Conservation (phyloP, 2,888 invertebrate species). For the Himalopsyche anomala region DNA sequence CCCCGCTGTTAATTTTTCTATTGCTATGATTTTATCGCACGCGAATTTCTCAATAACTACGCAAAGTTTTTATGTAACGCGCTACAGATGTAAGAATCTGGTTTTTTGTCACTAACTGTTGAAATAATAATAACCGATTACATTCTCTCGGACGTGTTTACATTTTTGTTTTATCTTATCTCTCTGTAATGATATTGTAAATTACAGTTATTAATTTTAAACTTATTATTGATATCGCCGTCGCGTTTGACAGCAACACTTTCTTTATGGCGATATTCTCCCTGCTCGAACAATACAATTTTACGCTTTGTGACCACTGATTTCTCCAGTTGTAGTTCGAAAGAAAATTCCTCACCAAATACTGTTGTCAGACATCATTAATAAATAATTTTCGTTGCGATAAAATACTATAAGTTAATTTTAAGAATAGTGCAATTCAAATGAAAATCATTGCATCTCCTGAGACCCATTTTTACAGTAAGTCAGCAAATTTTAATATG, state of each 20-base stretch:
- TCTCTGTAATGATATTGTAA: conserved; percentile 27
- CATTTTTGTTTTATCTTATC: conserved; percentile 50
- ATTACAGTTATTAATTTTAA: conserved; percentile 41
- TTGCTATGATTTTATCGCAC: conserved; percentile 55
- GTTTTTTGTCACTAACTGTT: conserved; percentile 4
- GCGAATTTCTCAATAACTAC: conserved; percentile 56
- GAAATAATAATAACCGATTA: neutral
- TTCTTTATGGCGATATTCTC: conserved; percentile 27
- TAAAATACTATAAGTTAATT: neutral
- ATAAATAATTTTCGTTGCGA: neutral
- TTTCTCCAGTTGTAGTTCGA: conserved; percentile 21
- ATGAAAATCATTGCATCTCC: neutral
- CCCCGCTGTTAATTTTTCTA: conserved; percentile 50
- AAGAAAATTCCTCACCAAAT: neutral
- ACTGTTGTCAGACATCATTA: neutral
- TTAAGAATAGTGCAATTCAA: neutral
- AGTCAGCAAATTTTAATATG: neutral
- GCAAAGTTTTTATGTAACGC: conserved; percentile 55
- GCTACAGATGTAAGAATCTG: conserved; percentile 32
- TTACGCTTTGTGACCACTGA: conserved; percentile 29
- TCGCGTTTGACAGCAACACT: neutral
- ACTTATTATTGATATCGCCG: neutral
- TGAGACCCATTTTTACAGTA: neutral
- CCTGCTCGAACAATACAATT: neutral
- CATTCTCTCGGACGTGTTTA: conserved; percentile 36